Percentiles rank a stretch among this genome's conserved stretches.
phyloP scores from a whole-genome alignment of 2,888 invertebrate species.

The Ichneumon xanthorius region DNA sequence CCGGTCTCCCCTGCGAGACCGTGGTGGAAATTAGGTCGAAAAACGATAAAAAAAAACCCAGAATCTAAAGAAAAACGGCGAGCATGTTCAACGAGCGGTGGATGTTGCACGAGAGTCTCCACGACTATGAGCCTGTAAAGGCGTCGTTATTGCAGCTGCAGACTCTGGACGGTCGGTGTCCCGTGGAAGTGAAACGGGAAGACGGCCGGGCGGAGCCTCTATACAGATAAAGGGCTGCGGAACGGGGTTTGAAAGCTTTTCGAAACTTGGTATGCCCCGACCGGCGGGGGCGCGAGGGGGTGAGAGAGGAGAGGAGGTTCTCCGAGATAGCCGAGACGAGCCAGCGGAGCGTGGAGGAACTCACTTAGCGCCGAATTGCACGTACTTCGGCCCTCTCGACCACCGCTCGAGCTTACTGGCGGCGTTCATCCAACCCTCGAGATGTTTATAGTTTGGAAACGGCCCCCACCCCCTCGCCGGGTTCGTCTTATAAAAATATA shows the following conservation, averaged over 20 bases:
- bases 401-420: conserved; percentile 43
- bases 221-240: conserved; percentile 66
- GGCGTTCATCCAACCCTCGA: conserved; percentile 42
- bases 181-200: conserved; percentile 2
- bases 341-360: conserved; percentile 44
- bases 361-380: conserved; percentile 56
- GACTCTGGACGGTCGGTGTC: conserved; percentile 14
- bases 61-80: background rate
- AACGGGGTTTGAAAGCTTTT: conserved; percentile 70
- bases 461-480: background rate
- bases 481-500: conserved; percentile 29
- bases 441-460: conserved; percentile 46
- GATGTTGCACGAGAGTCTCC: conserved; percentile 36
- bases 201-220: conserved; percentile 3
- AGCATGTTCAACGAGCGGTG: background rate
- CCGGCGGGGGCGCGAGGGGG: background rate
- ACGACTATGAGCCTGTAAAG: conserved; percentile 43
- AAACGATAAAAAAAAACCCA: background rate
- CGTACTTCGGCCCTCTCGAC: conserved; percentile 35
- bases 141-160: conserved; percentile 38
- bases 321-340: conserved; percentile 14
- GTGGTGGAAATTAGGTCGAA: conserved; percentile 6
- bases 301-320: conserved; percentile 16
- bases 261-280: conserved; percentile 64
- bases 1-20: background rate